Conservation (phyloP, 2,113 vertebrate species). For the Climacteris rufus region DNA sequence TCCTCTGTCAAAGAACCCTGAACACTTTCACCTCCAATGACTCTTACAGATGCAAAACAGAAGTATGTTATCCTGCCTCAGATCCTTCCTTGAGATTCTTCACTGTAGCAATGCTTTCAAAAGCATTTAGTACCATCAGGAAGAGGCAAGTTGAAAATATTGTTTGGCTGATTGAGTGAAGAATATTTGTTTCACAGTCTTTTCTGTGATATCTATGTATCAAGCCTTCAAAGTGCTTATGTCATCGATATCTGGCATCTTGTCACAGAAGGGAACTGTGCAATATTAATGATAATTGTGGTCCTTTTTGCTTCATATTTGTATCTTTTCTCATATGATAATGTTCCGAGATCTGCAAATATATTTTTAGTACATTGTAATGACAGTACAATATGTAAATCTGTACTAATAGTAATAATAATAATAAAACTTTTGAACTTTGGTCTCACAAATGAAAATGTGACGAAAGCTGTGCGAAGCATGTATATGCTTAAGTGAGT, state of each 20-base stretch:
- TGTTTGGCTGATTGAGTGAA: not conserved
- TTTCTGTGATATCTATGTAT: not conserved
- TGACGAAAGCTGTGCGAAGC: not conserved
- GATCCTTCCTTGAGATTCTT: not conserved
- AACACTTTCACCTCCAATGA: not conserved
- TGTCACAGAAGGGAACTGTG: not conserved
- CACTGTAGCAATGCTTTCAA: not conserved
- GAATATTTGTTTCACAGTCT: not conserved
- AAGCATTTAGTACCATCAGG: not conserved
- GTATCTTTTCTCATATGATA: not conserved
- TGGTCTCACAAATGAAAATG: not conserved
- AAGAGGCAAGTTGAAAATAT: not conserved
- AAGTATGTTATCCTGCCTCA: not conserved
- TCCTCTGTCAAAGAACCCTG: not conserved
- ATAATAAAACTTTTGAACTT: not conserved
- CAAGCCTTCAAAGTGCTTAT: not conserved
- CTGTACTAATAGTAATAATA: not conserved
- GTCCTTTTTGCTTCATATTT: not conserved
- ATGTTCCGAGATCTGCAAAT: not conserved
- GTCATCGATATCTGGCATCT: not conserved
- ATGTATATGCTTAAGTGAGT: not conserved
- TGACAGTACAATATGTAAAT: not conserved
- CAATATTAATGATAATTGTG: not conserved
- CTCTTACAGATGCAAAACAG: not conserved
- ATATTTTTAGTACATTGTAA: not conserved